phyloP scores from a whole-genome alignment of 2,888 invertebrate species.

The Holacanthella duospinosa region DNA sequence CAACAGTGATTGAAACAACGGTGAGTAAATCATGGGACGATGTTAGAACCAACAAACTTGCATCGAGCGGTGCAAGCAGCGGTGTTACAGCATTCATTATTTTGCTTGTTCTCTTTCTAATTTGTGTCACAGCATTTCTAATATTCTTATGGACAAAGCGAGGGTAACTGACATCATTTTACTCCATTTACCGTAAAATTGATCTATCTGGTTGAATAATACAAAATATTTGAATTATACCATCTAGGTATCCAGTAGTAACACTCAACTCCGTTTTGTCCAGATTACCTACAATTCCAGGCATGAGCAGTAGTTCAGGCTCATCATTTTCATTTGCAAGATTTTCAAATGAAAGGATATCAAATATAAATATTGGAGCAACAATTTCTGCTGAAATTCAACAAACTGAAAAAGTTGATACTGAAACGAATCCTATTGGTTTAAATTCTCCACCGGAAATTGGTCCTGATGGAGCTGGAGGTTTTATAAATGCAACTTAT shows the following conservation, averaged over 20 bases:
- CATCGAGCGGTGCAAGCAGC: constrained; percentile 13
- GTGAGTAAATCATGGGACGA: constrained; percentile 26
- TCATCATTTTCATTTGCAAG: constrained; percentile 5
- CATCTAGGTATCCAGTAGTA: background rate
- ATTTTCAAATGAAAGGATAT: constrained; percentile 6
- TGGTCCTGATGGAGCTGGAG: background rate
- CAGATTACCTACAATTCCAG: background rate
- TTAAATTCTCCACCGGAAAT: background rate
- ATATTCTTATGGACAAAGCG: constrained; percentile 26
- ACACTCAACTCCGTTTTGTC: constrained; percentile 4
- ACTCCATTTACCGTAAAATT: no score
- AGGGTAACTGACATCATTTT: no score
- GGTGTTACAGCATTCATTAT: constrained; percentile 26
- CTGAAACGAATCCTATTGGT: background rate
- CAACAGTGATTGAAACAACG: constrained; percentile 18
- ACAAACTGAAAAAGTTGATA: constrained; percentile 4
- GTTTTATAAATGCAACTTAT: background rate
- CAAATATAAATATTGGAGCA: constrained; percentile 4
- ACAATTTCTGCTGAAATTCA: background rate
- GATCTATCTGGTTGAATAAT: background rate
- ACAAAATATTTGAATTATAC: background rate
- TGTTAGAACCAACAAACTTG: background rate
- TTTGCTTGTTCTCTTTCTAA: constrained; percentile 17
- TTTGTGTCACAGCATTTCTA: constrained; percentile 19
- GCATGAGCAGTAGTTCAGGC: background rate